These are phyloP conservation scores for Artemisiospiza belli DNA, from an alignment of 2,113 vertebrate species.

Conservation along the genomic window DNA sequence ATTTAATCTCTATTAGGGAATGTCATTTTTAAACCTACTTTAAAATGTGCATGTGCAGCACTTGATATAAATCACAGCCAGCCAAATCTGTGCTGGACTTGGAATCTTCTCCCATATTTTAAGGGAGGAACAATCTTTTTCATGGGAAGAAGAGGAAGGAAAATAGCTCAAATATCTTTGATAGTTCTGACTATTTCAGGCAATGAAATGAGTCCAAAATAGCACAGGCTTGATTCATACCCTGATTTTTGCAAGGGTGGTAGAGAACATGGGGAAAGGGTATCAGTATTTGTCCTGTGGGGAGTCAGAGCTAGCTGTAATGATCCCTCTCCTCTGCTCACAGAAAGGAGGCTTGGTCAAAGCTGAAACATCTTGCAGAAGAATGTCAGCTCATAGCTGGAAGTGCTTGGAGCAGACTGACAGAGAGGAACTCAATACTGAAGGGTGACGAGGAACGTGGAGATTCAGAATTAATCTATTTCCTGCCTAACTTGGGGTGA, in stretches of 20 bases:
- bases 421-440: background rate
- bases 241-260: background rate
- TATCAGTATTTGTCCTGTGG: background rate
- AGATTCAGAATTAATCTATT: background rate
- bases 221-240: background rate
- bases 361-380: background rate
- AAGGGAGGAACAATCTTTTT: background rate
- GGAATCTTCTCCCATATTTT: background rate
- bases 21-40: conserved; percentile 33
- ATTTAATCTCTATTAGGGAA: conserved; percentile 58
- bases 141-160: background rate
- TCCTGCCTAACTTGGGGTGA: background rate
- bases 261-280: background rate
- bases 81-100: background rate
- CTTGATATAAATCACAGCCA: conserved; percentile 32
- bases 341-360: background rate
- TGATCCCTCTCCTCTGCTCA: background rate
- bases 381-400: background rate
- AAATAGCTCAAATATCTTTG: background rate
- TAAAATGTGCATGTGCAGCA: background rate
- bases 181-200: background rate
- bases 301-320: background rate
- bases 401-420: background rate
- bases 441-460: accelerated
- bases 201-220: background rate